Conservation (phyloP, 53 echinoderm and acorn worm species). For the Temnopleurus reevesii region DNA sequence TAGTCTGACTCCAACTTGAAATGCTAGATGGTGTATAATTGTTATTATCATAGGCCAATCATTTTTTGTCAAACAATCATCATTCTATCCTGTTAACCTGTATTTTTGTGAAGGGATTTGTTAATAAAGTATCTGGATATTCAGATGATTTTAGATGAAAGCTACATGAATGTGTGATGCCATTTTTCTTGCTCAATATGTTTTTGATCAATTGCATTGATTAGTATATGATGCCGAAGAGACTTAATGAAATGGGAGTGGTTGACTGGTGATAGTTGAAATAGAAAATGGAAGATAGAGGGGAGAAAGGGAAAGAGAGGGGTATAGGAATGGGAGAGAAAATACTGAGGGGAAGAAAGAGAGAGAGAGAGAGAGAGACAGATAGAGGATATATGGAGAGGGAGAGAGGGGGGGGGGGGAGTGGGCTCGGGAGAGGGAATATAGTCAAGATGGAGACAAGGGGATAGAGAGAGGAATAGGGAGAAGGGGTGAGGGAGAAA, state of each 20-base stretch:
- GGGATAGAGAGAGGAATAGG: background rate
- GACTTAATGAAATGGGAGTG: too few relatives aligned
- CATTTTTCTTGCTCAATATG: too few relatives aligned
- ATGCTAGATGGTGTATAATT: constrained; percentile 11
- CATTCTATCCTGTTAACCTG: constrained; percentile 14
- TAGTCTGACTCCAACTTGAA: background rate
- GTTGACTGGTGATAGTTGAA: too few relatives aligned
- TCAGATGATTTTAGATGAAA: constrained; percentile 52
- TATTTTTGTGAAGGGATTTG: constrained; percentile 45
- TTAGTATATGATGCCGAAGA: too few relatives aligned
- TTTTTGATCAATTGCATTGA: too few relatives aligned
- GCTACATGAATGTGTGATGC: background rate
- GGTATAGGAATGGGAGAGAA: background rate
- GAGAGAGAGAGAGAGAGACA: background rate
- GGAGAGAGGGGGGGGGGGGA: background rate
- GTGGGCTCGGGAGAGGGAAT: background rate
- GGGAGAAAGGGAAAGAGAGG: background rate
- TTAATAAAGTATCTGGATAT: constrained; percentile 49
- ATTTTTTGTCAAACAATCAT: constrained; percentile 13
- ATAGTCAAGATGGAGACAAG: background rate
- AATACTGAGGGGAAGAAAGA: background rate
- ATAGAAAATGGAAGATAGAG: background rate
- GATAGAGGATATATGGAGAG: background rate
- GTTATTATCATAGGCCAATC: constrained; percentile 5
- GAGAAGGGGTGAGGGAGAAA: background rate